Percentiles rank a stretch among this genome's conserved stretches.
Conservation (phyloP, 2,888 invertebrate genomes). For the Tachina lurida region DNA sequence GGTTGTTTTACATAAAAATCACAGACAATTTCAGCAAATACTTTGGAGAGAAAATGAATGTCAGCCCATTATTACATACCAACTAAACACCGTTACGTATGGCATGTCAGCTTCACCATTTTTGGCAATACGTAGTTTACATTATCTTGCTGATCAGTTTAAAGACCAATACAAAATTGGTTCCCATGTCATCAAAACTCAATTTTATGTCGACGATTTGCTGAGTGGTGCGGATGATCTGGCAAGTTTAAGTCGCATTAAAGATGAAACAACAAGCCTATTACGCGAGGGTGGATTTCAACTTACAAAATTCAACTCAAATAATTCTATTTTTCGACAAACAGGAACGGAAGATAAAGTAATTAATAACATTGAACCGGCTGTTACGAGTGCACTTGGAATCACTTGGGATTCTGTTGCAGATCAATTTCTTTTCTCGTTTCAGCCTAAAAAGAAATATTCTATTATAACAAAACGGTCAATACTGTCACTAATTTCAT, state of each 20-base stretch:
- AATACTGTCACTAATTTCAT: neutral
- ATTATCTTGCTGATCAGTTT: conserved; percentile 62
- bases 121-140: conserved; percentile 57
- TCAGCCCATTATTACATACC: conserved; percentile 55
- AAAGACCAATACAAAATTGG: conserved; percentile 32
- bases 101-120: conserved; percentile 66
- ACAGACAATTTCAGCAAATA: conserved; percentile 67
- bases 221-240: neutral
- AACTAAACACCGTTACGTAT: conserved; percentile 67
- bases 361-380: neutral
- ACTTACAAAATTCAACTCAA: too few relatives aligned
- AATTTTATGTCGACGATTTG: neutral
- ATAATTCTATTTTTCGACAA: too few relatives aligned
- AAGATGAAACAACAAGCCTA: too few relatives aligned
- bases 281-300: too few relatives aligned
- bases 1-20: conserved; percentile 51
- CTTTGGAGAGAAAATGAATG: conserved; percentile 62
- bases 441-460: too few relatives aligned
- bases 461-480: neutral
- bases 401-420: neutral
- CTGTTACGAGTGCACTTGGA: neutral
- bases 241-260: too few relatives aligned
- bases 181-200: neutral
- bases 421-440: neutral
- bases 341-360: neutral